Evolutionary conservation across 2,113 vertebrate genomes (phyloP).

Genomic region (Ictalurus punctatus): DNA sequence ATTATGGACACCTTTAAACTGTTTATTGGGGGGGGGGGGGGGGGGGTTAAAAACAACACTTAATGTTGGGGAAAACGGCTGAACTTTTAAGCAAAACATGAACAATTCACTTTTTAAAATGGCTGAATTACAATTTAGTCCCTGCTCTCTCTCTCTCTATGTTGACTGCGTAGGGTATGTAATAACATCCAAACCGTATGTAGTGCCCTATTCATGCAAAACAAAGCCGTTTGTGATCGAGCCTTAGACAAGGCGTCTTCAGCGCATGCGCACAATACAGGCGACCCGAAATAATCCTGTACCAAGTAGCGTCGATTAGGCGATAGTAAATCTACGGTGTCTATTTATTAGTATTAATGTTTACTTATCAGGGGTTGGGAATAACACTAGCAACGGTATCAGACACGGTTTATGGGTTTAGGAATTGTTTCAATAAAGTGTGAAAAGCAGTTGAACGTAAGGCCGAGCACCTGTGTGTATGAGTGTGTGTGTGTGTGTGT

Average conservation of each 20-base stretch:
- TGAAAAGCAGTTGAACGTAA: neutral
- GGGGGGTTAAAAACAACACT: neutral
- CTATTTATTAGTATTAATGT: neutral
- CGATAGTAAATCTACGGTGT: neutral
- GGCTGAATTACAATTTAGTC: neutral
- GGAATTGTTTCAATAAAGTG: neutral
- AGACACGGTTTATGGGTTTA: neutral
- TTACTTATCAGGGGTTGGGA: neutral
- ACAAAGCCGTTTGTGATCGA: neutral
- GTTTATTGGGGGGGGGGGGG: accelerated
- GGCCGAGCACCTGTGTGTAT: neutral
- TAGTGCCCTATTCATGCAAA: neutral
- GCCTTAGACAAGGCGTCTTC: neutral
- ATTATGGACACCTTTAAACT: neutral
- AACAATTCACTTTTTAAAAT: neutral
- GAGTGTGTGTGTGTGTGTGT: neutral
- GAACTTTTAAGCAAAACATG: neutral
- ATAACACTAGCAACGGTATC: neutral
- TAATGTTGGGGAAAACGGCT: neutral
- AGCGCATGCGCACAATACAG: neutral
- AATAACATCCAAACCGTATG: neutral
- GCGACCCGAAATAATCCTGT: neutral
- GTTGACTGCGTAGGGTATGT: neutral
- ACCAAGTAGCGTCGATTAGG: neutral
- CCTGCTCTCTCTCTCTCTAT: neutral